Evolutionary conservation across 2,888 invertebrate species (phyloP).

Genomic region (Oligia strigilis): DNA sequence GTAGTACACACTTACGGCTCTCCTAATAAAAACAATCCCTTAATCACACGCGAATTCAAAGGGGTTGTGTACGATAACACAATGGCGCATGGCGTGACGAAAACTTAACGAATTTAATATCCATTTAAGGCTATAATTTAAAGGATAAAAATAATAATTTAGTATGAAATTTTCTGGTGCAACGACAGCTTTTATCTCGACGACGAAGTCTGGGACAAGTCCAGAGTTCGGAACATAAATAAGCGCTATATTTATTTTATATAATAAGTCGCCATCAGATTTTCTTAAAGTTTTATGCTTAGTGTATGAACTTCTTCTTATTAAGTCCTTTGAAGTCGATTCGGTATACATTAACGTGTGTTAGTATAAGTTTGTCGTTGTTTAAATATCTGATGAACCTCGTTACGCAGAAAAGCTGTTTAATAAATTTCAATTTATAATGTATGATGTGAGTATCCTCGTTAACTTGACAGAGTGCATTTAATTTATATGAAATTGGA

Average conservation of each 20-base stretch:
- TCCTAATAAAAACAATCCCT: slow-evolving; percentile 3
- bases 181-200: slow-evolving; percentile 70
- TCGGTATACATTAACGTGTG: background rate
- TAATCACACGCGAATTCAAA: slow-evolving; percentile 32
- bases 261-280: slow-evolving; percentile 76
- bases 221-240: slow-evolving; percentile 77
- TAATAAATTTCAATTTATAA: background rate
- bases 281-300: slow-evolving; percentile 66
- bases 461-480: slow-evolving; percentile 6
- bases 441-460: background rate
- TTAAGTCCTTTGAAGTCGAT: slow-evolving; percentile 39
- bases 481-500: slow-evolving; percentile 5
- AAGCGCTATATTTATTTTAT: slow-evolving; percentile 75
- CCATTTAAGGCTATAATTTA: slow-evolving; percentile 51
- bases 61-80: slow-evolving; percentile 32
- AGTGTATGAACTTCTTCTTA: slow-evolving; percentile 18
- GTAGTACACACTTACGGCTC: background rate
- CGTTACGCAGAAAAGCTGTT: background rate
- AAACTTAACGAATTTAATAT: slow-evolving; percentile 57
- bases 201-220: slow-evolving; percentile 73
- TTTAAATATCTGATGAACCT: slow-evolving; percentile 6
- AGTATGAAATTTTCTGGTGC: slow-evolving; percentile 69
- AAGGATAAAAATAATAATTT: slow-evolving; percentile 58
- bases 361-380: background rate
- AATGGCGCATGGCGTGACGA: slow-evolving; percentile 44